Conservation (phyloP, 2,888 invertebrate genomes). For the Hirtodrosophila histrioides region DNA sequence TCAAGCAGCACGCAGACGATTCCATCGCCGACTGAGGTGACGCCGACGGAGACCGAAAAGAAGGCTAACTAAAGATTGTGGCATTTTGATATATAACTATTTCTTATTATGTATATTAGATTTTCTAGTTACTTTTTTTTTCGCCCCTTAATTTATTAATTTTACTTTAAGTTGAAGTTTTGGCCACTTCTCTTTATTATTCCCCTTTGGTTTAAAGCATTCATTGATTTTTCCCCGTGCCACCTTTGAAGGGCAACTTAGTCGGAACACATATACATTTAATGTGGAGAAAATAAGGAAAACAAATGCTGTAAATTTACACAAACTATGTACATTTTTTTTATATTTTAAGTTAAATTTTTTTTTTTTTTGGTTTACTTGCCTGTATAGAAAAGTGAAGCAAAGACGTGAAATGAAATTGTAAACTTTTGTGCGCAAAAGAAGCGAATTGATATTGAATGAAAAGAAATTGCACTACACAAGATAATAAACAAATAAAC, state of each 20-base stretch:
- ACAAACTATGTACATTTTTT: constrained; percentile 45
- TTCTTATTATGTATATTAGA: constrained; percentile 30
- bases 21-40: constrained; percentile 4
- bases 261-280: constrained; percentile 19
- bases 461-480: constrained; percentile 46
- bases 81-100: constrained; percentile 53
- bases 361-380: constrained; percentile 27
- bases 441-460: constrained; percentile 56
- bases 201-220: constrained; percentile 25
- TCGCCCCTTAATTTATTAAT: constrained; percentile 47
- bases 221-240: constrained; percentile 19
- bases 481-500: constrained; percentile 38
- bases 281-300: constrained; percentile 18
- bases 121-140: constrained; percentile 19
- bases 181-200: constrained; percentile 21
- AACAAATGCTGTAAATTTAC: constrained; percentile 35
- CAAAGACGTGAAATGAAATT: constrained; percentile 47
- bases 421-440: constrained; percentile 38
- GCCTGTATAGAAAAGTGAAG: constrained; percentile 31
- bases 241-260: constrained; percentile 10
- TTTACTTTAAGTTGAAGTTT: constrained; percentile 54
- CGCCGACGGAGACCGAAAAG: constrained; percentile 44
- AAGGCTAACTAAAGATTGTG: constrained; percentile 50
- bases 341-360: constrained; percentile 31
- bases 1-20: constrained; percentile 26